phyloP scores from a whole-genome alignment of 2,888 invertebrate species.

The Ptychoptera albimana region DNA sequence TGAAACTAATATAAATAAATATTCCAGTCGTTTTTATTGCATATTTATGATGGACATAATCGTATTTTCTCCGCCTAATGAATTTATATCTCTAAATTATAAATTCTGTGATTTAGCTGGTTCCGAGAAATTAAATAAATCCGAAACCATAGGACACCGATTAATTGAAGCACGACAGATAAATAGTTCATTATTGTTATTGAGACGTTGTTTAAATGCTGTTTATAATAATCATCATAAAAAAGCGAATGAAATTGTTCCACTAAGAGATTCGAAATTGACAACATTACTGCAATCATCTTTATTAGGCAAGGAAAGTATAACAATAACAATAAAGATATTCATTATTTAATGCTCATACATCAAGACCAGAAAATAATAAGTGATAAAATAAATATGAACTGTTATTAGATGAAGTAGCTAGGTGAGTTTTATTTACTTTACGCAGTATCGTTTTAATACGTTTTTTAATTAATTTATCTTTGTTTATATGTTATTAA shows the following conservation, averaged over 20 bases:
- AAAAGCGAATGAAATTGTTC: slow-evolving; percentile 19
- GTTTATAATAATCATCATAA: slow-evolving; percentile 27
- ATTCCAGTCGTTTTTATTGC: slow-evolving; percentile 78
- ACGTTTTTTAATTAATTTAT: too few relatives aligned
- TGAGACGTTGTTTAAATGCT: slow-evolving; percentile 61
- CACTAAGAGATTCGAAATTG: slow-evolving; percentile 65
- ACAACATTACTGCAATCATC: slow-evolving; percentile 71
- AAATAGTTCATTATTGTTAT: slow-evolving; percentile 74
- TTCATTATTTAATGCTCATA: slow-evolving; percentile 14
- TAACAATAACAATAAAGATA: slow-evolving; percentile 60
- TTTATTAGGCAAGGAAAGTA: slow-evolving; percentile 41
- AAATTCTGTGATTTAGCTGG: slow-evolving; percentile 89
- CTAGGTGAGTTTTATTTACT: too few relatives aligned
- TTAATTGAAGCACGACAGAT: slow-evolving; percentile 76
- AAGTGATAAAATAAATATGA: not conserved
- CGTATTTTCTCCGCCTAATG: slow-evolving; percentile 17
- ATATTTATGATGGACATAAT: slow-evolving; percentile 66
- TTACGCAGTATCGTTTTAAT: too few relatives aligned
- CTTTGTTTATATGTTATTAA: too few relatives aligned
- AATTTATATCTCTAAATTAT: slow-evolving; percentile 37
- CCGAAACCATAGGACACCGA: slow-evolving; percentile 52
- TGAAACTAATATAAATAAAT: slow-evolving; percentile 59
- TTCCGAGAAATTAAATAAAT: slow-evolving; percentile 62
- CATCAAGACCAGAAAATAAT: not conserved
- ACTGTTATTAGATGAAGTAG: not conserved